A percentile compares a stretch with the other conserved stretches of the same genome.
Evolutionary conservation across 1,140 invertebrate genomes (phyloP).

Genomic region (Epicauta chinensis): DNA sequence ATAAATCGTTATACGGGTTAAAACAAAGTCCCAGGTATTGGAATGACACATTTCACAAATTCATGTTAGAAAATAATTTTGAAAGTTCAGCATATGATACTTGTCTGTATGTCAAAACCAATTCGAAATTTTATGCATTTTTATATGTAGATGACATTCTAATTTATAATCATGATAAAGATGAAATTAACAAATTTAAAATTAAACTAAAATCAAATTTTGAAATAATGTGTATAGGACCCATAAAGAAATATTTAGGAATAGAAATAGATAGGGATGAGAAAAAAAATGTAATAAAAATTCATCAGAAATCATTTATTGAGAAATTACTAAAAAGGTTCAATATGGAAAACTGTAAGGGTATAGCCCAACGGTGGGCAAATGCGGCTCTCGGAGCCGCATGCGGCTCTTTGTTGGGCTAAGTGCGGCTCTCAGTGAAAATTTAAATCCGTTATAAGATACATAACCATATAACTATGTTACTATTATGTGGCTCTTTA

Average conservation of each 20-base stretch:
- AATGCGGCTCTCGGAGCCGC: no score
- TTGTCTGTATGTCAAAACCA: constrained; percentile 29
- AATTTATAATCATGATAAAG: constrained; percentile 24
- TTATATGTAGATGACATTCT: constrained; percentile 36
- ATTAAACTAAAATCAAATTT: constrained; percentile 20
- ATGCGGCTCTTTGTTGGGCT: no score
- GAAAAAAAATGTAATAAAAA: constrained; percentile 12
- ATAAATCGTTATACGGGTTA: constrained; percentile 43
- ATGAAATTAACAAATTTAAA: constrained; percentile 13
- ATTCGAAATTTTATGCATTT: constrained; percentile 19
- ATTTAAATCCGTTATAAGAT: no score
- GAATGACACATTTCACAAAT: constrained; percentile 31
- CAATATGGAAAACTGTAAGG: constrained; percentile 27
- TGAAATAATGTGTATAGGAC: constrained; percentile 29
- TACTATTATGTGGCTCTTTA: no score
- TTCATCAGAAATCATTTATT: constrained; percentile 25
- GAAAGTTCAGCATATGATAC: constrained; percentile 20
- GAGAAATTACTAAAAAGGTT: constrained; percentile 31
- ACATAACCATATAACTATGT: no score
- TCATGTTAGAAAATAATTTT: constrained; percentile 6
- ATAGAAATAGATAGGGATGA: constrained; percentile 20
- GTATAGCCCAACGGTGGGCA: no score
- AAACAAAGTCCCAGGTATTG: constrained; percentile 39
- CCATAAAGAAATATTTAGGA: constrained; percentile 22
- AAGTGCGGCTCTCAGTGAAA: no score